Base-by-base conservation (phyloP, 2,888 invertebrate genomes). In the Eulithis prunata region DNA sequence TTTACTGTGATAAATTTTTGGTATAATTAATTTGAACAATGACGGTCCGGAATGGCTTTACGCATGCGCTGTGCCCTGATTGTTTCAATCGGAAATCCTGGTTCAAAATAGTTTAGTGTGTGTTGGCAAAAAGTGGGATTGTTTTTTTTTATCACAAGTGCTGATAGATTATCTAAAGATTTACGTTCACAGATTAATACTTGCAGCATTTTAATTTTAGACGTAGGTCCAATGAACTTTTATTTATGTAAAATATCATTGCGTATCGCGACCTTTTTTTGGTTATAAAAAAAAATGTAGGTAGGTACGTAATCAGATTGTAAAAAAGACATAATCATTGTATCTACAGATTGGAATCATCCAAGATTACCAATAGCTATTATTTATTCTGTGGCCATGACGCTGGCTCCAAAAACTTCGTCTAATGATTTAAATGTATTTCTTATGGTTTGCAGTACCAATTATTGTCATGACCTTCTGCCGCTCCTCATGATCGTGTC, bases 391-490 rank as follows among this genome's bases (percentile, higher is more conserved):
- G 14, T 45, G 32, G 28, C 14, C 13, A 52, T n/a, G n/a, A 56
- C 28, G 28, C 11, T 45, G 38, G 12, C 28, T 47, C 21, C 41
- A 57, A 36, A 64, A 57, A n/a, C 52, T 54, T 32, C 49, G 58
- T 64, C 59, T 68, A 65, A 53, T 57, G 49, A 58, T 65, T 67
- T 65, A 71, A 59, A 59, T 62, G 60, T 52, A 74, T 74, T 71
- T 74, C 75, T 67, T 69, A 75, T 74, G 75, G 69, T 71, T 80
- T 76, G 67, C 75, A 76, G 74, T 75, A 81, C 76, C 79, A 81
- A 85, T 82, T 81, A 86, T 86, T 82, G 78, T 81, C 66, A 82
- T 83, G 86, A 88, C 90, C 90, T 91, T 88, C 87, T 83, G 79
- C 80, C 81, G 85, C 74, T 83, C 85, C 79, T 85, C 86, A 85